Percentiles rank a stretch among this genome's conserved stretches.
These are phyloP conservation scores for Brachyptera putata DNA, from an alignment of 2,888 invertebrate species.

Conservation along the genomic window DNA sequence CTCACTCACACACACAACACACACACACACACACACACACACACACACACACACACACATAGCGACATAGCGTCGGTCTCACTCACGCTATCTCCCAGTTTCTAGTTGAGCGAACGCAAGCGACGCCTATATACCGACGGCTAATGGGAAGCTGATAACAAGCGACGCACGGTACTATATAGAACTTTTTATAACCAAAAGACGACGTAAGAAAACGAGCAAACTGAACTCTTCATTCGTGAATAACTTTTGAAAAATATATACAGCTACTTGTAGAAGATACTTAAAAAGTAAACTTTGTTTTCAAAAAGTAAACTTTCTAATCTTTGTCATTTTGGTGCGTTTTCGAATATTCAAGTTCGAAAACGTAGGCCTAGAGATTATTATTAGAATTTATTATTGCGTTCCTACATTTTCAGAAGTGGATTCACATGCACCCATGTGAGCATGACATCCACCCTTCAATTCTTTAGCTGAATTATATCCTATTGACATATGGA, in stretches of 20 bases:
- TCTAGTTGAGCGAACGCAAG: slow-evolving; percentile 26
- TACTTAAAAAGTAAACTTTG: no score
- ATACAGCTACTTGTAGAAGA: no score
- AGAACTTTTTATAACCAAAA: neutral
- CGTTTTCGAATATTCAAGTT: no score
- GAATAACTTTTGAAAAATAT: neutral
- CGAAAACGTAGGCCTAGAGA: no score
- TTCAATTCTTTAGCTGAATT: no score
- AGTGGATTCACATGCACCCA: no score
- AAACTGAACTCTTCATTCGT: slow-evolving; percentile 5
- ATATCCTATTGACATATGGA: no score
- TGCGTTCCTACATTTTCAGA: no score
- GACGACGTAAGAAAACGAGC: slow-evolving; percentile 17
- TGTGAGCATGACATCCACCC: no score
- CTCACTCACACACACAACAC: neutral
- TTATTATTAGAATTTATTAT: no score
- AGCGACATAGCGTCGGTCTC: neutral
- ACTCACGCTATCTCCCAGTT: slow-evolving; percentile 25
- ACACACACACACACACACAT: neutral
- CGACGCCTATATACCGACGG: slow-evolving; percentile 8
- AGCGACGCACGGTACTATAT: slow-evolving; percentile 5
- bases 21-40: neutral
- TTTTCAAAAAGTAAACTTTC: no score
- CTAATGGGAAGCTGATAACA: slow-evolving; percentile 30
- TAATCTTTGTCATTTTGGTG: no score